These are phyloP conservation scores for pig (Sus scrofa) DNA, from an alignment of 2,113 vertebrate genomes.

Conservation along the genomic window DNA sequence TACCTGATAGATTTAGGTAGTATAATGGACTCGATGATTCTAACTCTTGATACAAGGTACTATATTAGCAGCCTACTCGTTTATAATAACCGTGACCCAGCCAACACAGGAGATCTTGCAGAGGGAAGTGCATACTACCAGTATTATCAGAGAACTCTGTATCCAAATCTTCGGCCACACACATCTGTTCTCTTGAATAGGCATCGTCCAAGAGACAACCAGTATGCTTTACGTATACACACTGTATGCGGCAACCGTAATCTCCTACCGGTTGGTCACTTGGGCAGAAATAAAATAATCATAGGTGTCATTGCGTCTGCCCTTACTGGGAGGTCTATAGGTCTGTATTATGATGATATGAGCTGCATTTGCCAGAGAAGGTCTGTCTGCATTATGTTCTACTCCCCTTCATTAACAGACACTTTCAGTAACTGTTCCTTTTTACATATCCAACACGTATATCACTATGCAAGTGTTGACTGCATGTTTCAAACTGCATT, in stretches of 20 bases:
- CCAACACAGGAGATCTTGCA: background rate
- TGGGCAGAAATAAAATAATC: no score
- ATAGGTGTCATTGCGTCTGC: no score
- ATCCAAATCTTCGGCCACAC: fast-evolving
- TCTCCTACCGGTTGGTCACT: fast-evolving
- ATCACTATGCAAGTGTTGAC: no score
- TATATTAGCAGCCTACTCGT: fast-evolving
- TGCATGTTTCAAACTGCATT: fast-evolving
- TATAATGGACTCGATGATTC: no score
- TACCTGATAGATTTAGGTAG: no score
- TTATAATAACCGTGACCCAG: background rate
- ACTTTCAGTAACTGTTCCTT: slow-evolving; percentile 85
- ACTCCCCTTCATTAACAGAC: background rate
- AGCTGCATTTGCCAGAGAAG: slow-evolving; percentile 76
- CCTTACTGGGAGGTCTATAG: background rate
- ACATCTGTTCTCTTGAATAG: no score
- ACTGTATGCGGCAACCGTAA: background rate
- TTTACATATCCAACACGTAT: fast-evolving
- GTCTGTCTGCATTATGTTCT: slow-evolving; percentile 78
- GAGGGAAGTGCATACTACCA: background rate
- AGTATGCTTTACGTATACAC: no score
- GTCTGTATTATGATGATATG: background rate
- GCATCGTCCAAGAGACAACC: no score
- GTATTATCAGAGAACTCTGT: fast-evolving
- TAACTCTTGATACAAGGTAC: background rate